A percentile compares a stretch with the other conserved stretches of the same genome.
These are phyloP conservation scores for Mormyrops attenuatus DNA, from an alignment of 2,797 vertebrate species.

Conservation along the genomic window DNA sequence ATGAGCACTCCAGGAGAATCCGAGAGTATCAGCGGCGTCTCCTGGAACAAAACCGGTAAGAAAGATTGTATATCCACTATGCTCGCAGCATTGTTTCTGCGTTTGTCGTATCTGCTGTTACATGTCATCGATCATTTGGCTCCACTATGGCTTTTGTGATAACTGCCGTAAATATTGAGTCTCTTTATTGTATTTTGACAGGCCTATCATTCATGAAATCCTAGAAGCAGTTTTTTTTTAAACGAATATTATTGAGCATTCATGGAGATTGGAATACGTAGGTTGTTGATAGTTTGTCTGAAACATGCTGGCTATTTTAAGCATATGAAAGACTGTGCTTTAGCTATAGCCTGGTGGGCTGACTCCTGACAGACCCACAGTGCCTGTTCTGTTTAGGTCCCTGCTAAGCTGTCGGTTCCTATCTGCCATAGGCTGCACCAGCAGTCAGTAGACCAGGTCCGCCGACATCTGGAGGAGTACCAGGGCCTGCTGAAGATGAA, in stretches of 20 bases:
- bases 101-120: not conserved
- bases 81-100: not conserved
- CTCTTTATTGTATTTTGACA: not conserved
- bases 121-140: not conserved
- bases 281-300: not conserved
- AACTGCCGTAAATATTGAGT: not conserved
- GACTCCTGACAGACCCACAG: not conserved
- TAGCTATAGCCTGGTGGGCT: not conserved
- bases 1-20: conserved; percentile 54
- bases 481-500: conserved; percentile 66
- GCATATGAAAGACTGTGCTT: not conserved
- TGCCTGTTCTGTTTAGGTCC: not conserved
- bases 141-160: not conserved
- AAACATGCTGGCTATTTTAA: not conserved
- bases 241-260: not conserved
- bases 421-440: conserved; percentile 63
- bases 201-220: not conserved
- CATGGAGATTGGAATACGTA: not conserved
- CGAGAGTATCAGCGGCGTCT: conserved; percentile 72
- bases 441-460: conserved; percentile 69
- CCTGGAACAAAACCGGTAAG: conserved; percentile 71
- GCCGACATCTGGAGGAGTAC: conserved; percentile 73
- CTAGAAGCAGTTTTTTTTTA: not conserved
- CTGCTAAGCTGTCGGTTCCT: not conserved
- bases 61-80: not conserved